Conservation (phyloP, 2,797 vertebrate genomes). For the Hydrocynus forskahlii region DNA sequence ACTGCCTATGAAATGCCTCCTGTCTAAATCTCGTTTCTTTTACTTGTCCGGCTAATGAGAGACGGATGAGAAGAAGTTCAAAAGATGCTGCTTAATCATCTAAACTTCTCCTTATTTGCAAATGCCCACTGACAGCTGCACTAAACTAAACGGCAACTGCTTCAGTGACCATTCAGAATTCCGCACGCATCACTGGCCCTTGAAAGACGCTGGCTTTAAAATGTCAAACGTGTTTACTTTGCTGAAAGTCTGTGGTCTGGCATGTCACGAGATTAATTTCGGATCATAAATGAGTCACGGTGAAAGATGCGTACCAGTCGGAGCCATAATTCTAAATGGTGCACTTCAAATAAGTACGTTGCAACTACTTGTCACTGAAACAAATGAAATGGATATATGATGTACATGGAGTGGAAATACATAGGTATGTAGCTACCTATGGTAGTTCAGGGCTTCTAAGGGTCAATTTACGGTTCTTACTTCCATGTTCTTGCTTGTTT, state of each 20-base stretch:
- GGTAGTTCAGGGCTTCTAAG: no score
- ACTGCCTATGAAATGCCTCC: constrained; percentile 20
- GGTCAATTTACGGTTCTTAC: no score
- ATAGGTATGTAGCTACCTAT: no score
- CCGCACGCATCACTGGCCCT: background rate
- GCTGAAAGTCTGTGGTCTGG: constrained; percentile 18
- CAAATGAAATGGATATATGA: no score
- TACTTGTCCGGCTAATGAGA: constrained; percentile 1
- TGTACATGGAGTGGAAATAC: no score
- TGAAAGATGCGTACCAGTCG: constrained; percentile 30
- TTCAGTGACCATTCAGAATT: background rate
- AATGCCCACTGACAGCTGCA: background rate
- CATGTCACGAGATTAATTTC: constrained; percentile 20
- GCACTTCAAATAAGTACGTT: background rate
- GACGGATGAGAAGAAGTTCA: constrained; percentile 21
- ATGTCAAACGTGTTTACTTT: constrained; percentile 18
- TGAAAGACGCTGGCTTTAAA: background rate
- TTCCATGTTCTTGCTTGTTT: no score
- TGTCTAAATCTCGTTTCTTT: constrained; percentile 22
- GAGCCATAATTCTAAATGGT: background rate
- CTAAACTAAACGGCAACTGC: background rate
- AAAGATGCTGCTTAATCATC: background rate
- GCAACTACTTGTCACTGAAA: no score
- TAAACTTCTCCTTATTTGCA: background rate
- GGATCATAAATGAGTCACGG: background rate